Evolutionary conservation across 2,797 vertebrate species (phyloP).

Genomic region (Sebastes steindachneri): DNA sequence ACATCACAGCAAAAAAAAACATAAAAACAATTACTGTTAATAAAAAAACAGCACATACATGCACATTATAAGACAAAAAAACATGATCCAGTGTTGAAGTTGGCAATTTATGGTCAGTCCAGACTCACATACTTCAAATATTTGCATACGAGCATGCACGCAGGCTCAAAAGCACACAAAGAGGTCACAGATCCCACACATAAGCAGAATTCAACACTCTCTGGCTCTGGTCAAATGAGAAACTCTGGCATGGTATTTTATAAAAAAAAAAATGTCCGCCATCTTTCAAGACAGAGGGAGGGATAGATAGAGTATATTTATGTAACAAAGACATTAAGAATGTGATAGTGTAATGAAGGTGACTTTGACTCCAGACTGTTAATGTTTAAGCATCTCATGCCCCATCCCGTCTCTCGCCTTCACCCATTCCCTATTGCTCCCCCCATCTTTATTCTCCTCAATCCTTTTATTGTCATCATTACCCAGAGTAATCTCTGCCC

Average conservation of each 20-base stretch:
- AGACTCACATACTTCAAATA: neutral
- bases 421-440: conserved; percentile 18
- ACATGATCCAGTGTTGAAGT: neutral
- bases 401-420: conserved; percentile 16
- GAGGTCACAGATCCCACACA: neutral
- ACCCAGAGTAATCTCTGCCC: conserved; percentile 61
- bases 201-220: neutral
- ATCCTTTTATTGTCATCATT: conserved; percentile 67
- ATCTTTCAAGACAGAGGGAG: conserved; percentile 18
- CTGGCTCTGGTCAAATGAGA: neutral
- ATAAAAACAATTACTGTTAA: neutral
- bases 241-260: neutral
- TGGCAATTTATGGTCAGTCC: neutral
- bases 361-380: conserved; percentile 67
- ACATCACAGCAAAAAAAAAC: neutral
- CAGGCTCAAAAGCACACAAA: neutral
- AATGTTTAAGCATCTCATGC: conserved; percentile 49
- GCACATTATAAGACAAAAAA: neutral
- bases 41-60: neutral
- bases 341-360: conserved; percentile 54
- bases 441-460: conserved; percentile 40
- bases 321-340: conserved; percentile 39
- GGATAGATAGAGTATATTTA: conserved; percentile 14
- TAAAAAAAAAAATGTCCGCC: neutral
- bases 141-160: neutral